Conservation (phyloP, 2,113 vertebrate genomes). For the Chinchilla lanigera region DNA sequence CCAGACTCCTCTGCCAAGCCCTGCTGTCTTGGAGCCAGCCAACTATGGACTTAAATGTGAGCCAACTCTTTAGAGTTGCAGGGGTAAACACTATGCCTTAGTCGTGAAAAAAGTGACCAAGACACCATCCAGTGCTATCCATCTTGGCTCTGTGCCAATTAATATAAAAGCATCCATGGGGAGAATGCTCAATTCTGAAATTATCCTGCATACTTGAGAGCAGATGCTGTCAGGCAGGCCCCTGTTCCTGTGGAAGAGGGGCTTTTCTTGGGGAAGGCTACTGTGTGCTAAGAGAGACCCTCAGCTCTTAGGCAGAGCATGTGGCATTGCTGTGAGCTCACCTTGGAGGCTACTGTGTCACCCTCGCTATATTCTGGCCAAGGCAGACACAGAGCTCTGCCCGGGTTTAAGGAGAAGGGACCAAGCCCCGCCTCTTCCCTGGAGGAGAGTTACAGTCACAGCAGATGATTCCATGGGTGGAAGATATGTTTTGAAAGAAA, state of each 20-base stretch:
- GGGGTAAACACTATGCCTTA: not conserved
- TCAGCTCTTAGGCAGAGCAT: not conserved
- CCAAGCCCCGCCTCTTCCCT: not conserved
- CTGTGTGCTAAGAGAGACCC: not conserved
- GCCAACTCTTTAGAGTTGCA: not conserved
- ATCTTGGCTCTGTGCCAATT: not conserved
- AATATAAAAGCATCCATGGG: not conserved
- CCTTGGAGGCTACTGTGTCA: not conserved
- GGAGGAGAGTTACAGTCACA: not conserved
- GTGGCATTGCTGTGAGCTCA: not conserved
- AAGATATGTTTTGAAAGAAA: not conserved
- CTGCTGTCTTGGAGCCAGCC: not conserved
- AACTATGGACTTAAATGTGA: not conserved
- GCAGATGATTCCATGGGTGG: not conserved
- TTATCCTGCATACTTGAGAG: not conserved
- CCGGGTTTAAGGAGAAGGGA: not conserved
- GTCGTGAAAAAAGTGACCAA: not conserved
- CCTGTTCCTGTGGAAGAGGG: not conserved
- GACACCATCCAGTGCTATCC: not conserved
- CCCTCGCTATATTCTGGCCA: not conserved
- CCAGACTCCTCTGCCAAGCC: not conserved
- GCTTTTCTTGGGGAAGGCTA: not conserved
- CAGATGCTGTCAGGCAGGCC: not conserved
- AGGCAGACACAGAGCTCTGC: not conserved
- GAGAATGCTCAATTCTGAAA: not conserved